Percentiles rank a stretch among this genome's conserved stretches.
Conservation (phyloP, 2,113 vertebrate genomes). For the Azemiops feae region DNA sequence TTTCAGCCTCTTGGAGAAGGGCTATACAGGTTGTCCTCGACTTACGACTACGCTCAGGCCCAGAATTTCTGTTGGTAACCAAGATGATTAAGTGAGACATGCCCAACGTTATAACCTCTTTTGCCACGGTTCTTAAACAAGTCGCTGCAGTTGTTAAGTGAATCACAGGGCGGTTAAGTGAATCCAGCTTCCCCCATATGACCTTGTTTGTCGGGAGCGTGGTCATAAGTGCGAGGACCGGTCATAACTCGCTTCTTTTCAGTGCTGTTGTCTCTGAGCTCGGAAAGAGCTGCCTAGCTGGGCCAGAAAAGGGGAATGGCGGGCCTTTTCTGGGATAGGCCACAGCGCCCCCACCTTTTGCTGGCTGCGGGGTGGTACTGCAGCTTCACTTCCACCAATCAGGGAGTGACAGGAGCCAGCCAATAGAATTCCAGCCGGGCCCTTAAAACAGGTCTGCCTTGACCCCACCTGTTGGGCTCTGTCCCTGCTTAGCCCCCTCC, state of each 20-base stretch:
- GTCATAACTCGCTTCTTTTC: neutral
- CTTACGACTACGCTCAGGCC: too few relatives aligned
- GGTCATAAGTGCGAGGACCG: too few relatives aligned
- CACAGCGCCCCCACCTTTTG: neutral
- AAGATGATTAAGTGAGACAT: too few relatives aligned
- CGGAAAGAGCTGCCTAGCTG: neutral
- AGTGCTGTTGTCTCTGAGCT: neutral
- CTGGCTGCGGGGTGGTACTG: neutral
- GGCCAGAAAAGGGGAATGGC: neutral
- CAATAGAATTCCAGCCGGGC: neutral
- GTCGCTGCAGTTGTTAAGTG: too few relatives aligned
- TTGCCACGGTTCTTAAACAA: too few relatives aligned
- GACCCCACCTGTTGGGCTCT: neutral
- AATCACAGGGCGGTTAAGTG: too few relatives aligned
- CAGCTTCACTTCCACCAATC: neutral
- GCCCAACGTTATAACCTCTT: too few relatives aligned
- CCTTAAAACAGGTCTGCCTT: neutral
- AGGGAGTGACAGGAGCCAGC: neutral
- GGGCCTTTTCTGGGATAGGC: neutral
- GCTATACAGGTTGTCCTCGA: too few relatives aligned
- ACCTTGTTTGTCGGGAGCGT: too few relatives aligned
- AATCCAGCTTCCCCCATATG: too few relatives aligned
- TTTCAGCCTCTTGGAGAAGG: neutral
- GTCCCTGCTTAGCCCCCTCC: neutral
- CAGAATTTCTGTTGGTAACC: too few relatives aligned